These are phyloP conservation scores for Xiphydria camelus DNA, from an alignment of 2,888 invertebrate species.

Conservation along the genomic window DNA sequence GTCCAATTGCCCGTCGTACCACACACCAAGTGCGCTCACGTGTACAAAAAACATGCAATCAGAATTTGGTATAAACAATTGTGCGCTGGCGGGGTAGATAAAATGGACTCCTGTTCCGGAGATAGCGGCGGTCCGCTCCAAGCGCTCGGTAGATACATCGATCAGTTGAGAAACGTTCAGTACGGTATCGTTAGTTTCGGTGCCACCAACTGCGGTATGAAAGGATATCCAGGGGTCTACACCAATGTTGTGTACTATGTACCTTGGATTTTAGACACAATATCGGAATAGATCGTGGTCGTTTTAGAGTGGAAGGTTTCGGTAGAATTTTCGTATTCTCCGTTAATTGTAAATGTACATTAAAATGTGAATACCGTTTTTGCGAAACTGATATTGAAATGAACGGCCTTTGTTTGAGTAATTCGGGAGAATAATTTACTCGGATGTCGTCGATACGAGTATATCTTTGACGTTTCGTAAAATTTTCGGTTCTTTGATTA, in stretches of 20 bases:
- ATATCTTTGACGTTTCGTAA: no score
- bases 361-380: no score
- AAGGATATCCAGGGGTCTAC: conserved; percentile 32
- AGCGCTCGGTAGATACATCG: conserved; percentile 19
- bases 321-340: no score
- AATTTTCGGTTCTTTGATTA: no score
- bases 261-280: conserved; percentile 34
- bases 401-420: no score
- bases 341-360: no score
- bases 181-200: conserved; percentile 43
- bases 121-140: conserved; percentile 45
- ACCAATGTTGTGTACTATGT: conserved; percentile 31
- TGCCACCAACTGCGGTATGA: conserved; percentile 25
- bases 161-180: conserved; percentile 22
- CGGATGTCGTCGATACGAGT: no score
- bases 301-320: no score
- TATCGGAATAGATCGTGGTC: no score
- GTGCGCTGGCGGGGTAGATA: conserved; percentile 37
- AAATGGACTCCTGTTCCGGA: conserved; percentile 36
- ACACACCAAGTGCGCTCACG: conserved; percentile 17
- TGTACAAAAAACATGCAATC: conserved; percentile 20
- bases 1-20: conserved; percentile 22
- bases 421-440: no score
- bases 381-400: no score
- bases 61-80: conserved; percentile 29